phyloP scores from a whole-genome alignment of 2,888 invertebrate genomes.

The Neoaliturus tenellus region DNA sequence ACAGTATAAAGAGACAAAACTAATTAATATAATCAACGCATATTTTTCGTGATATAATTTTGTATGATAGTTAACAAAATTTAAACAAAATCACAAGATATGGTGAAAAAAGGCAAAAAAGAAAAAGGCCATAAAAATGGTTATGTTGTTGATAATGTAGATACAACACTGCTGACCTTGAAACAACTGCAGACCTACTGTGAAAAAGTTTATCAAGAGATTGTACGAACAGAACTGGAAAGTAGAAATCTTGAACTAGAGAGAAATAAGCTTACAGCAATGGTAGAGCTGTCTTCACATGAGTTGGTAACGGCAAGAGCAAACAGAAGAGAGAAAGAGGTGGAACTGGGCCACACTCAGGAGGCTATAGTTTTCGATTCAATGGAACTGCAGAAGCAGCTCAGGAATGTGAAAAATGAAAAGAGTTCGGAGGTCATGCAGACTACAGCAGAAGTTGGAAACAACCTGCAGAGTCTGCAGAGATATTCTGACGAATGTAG shows the following conservation, averaged over 20 bases:
- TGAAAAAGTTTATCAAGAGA: background rate
- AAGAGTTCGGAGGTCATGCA: background rate
- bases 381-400: background rate
- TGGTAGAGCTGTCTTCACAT: background rate
- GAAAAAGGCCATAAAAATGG: background rate
- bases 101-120: background rate
- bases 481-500: background rate
- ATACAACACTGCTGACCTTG: background rate
- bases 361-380: background rate
- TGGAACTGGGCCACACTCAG: background rate
- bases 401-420: slow-evolving; percentile 14
- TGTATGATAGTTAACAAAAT: too few relatives aligned
- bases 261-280: background rate
- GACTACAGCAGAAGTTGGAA: background rate
- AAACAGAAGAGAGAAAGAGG: background rate
- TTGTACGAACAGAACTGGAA: background rate
- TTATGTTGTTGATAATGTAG: background rate
- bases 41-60: too few relatives aligned
- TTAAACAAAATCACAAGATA: background rate
- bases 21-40: too few relatives aligned
- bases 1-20: background rate
- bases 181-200: background rate
- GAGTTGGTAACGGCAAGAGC: background rate
- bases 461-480: background rate
- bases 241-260: slow-evolving; percentile 3